phyloP scores from a whole-genome alignment of 2,113 vertebrate genomes.

The Pelusios castaneus region DNA sequence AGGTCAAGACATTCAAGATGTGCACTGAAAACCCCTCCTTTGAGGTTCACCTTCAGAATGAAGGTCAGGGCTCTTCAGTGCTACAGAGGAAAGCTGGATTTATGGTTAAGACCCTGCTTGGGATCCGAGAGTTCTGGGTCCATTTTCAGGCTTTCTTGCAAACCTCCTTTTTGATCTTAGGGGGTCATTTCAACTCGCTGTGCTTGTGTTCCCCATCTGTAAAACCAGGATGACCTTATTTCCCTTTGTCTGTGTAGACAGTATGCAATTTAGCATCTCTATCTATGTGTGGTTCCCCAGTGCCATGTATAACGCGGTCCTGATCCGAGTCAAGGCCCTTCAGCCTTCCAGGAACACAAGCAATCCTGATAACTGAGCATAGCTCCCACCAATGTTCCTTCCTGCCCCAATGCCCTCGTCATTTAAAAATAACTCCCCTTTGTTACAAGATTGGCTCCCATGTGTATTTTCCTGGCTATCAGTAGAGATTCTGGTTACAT shows the following conservation, averaged over 20 bases:
- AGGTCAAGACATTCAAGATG: background rate
- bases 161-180: background rate
- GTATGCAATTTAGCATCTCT: background rate
- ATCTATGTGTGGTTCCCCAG: background rate
- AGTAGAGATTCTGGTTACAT: background rate
- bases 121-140: background rate
- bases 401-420: fast-evolving
- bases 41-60: background rate
- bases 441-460: background rate
- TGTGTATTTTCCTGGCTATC: background rate
- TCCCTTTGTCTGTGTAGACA: background rate
- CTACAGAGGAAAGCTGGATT: background rate
- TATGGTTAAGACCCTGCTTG: background rate
- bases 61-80: background rate
- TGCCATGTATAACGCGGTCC: background rate
- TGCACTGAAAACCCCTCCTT: background rate
- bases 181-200: background rate
- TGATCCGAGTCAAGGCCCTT: background rate
- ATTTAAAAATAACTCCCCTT: background rate
- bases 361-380: background rate
- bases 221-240: background rate
- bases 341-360: background rate
- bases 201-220: background rate
- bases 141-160: constrained; percentile 5
- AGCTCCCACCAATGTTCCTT: background rate